These are phyloP conservation scores for Gulo gulo DNA, from an alignment of 2,113 vertebrate species.

Conservation along the genomic window DNA sequence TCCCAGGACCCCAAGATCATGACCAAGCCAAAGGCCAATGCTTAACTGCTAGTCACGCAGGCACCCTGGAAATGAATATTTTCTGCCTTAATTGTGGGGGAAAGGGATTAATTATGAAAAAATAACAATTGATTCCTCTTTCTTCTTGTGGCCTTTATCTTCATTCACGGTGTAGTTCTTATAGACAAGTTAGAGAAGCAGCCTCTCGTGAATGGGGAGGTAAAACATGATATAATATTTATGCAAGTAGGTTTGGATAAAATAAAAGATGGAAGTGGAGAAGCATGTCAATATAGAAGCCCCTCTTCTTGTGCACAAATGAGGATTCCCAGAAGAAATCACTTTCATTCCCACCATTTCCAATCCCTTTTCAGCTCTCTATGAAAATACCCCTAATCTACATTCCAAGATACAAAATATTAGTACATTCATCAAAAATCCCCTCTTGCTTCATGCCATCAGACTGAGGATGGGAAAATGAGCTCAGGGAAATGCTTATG, in stretches of 20 bases:
- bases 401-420: slow-evolving; percentile 58
- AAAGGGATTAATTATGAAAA: neutral
- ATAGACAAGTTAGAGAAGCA: neutral
- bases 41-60: no score
- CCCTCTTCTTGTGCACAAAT: neutral
- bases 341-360: neutral
- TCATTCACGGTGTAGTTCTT: neutral
- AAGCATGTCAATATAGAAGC: neutral
- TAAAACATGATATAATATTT: neutral
- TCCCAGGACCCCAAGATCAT: no score
- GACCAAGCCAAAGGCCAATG: no score
- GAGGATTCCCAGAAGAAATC: neutral
- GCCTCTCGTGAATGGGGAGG: neutral
- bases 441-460: slow-evolving; percentile 50
- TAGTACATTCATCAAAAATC: slow-evolving; percentile 56
- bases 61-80: neutral
- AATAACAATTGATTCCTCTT: neutral
- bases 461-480: slow-evolving; percentile 46
- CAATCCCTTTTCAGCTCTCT: neutral
- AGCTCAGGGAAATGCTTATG: slow-evolving; percentile 62
- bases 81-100: neutral
- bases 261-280: neutral
- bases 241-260: neutral
- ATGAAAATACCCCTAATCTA: slow-evolving; percentile 46
- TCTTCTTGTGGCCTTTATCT: neutral